Evolutionary conservation across 2,797 vertebrate species (phyloP).

Genomic region (Sciurus carolinensis): DNA sequence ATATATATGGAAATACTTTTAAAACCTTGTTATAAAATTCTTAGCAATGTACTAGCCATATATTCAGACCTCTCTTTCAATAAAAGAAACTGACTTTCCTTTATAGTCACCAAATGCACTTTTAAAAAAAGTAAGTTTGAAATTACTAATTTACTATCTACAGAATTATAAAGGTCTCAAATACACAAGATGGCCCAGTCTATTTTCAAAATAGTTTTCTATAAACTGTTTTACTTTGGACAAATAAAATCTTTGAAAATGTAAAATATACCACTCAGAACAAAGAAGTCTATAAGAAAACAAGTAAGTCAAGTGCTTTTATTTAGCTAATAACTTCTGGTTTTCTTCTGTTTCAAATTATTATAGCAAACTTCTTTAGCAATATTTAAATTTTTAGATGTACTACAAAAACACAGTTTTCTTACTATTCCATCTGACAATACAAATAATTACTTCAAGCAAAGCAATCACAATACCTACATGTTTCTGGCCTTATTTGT

Average conservation of each 20-base stretch:
- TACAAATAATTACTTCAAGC: too few relatives aligned
- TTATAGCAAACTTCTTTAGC: not conserved
- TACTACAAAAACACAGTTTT: not conserved
- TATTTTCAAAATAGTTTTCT: too few relatives aligned
- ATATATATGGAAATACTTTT: too few relatives aligned
- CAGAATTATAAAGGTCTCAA: too few relatives aligned
- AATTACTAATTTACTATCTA: too few relatives aligned
- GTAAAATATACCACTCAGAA: too few relatives aligned
- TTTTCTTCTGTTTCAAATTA: not conserved
- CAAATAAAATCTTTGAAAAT: too few relatives aligned
- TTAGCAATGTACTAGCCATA: not conserved
- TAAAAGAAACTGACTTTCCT: constrained; percentile 51
- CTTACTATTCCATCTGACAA: too few relatives aligned
- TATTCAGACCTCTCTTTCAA: constrained; percentile 25
- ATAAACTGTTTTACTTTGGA: too few relatives aligned
- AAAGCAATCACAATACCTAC: too few relatives aligned
- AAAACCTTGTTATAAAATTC: constrained; percentile 40
- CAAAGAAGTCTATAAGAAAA: constrained; percentile 37
- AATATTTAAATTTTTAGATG: constrained; percentile 20
- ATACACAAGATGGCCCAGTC: too few relatives aligned
- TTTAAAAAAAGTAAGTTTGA: not conserved
- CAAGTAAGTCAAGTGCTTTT: constrained; percentile 1
- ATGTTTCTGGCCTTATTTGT: too few relatives aligned
- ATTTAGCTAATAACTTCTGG: not conserved
- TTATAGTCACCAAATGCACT: constrained; percentile 35